Conservation (phyloP, 1,140 invertebrate species). For the Ostrea denselamellosa region DNA sequence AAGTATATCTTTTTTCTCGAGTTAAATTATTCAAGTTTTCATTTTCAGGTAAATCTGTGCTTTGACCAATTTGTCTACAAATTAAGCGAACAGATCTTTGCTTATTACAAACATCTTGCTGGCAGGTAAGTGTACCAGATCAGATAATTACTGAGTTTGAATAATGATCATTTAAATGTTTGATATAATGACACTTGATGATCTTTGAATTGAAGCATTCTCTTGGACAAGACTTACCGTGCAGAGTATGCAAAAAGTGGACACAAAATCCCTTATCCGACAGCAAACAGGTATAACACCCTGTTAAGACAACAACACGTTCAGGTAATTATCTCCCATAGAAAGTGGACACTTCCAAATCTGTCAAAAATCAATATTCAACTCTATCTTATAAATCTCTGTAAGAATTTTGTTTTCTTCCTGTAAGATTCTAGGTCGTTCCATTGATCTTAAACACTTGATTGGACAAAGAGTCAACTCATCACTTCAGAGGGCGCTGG, state of each 20-base stretch:
- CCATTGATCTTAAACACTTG: constrained; percentile 97
- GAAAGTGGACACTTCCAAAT: not conserved
- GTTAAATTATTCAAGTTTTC: not conserved
- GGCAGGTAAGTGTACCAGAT: constrained; percentile 82
- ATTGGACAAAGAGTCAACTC: constrained; percentile 97
- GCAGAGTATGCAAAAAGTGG: constrained; percentile 93
- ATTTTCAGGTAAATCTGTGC: constrained; percentile 91
- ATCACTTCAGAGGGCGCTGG: constrained; percentile 95
- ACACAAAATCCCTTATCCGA: constrained; percentile 87
- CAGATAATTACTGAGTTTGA: too few relatives aligned
- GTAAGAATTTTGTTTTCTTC: not conserved
- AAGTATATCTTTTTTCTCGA: too few relatives aligned
- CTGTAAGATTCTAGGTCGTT: constrained; percentile 92
- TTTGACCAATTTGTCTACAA: constrained; percentile 99
- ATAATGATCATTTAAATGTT: too few relatives aligned
- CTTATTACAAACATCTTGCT: constrained; percentile 98
- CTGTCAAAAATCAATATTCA: too few relatives aligned
- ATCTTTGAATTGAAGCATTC: constrained; percentile 85
- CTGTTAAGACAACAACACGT: constrained; percentile 97
- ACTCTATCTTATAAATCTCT: not conserved
- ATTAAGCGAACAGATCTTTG: constrained; percentile 97
- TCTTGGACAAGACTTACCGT: constrained; percentile 97
- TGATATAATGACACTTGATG: not conserved
- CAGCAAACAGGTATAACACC: constrained; percentile 96
- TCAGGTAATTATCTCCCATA: constrained; percentile 70